Percentiles rank a stretch among this genome's conserved stretches.
Evolutionary conservation across 2,888 invertebrate genomes (phyloP).

Genomic region (Drosophila testacea): DNA sequence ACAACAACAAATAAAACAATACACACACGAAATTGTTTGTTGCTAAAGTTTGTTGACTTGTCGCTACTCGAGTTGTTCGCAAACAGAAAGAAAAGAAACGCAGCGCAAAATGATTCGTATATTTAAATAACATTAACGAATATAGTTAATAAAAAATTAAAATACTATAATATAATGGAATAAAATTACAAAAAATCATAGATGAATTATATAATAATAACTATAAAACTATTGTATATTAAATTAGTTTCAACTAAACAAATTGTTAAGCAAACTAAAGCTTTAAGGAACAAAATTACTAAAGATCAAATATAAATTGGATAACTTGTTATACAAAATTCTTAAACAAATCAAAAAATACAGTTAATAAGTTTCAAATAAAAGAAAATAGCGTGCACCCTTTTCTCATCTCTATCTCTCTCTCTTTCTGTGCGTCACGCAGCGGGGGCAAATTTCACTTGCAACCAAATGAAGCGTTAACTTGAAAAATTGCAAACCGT

Average conservation of each 20-base stretch:
- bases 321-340: too few relatives aligned
- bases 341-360: neutral
- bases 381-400: constrained; percentile 1
- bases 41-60: constrained; percentile 64
- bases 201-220: too few relatives aligned
- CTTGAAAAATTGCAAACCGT: constrained; percentile 70
- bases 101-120: neutral
- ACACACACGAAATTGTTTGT: constrained; percentile 39
- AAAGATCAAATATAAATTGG: too few relatives aligned
- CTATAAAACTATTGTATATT: too few relatives aligned
- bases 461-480: constrained; percentile 76
- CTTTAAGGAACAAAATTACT: neutral
- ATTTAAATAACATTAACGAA: neutral
- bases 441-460: constrained; percentile 62
- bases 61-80: constrained; percentile 60
- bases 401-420: neutral
- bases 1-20: constrained; percentile 36
- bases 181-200: too few relatives aligned
- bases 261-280: neutral
- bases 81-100: constrained; percentile 42
- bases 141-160: neutral
- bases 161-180: too few relatives aligned
- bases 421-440: constrained; percentile 4
- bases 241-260: constrained; percentile 4
- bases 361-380: neutral